Percentiles rank a stretch among this genome's conserved stretches.
phyloP scores from a whole-genome alignment of 37 sponge, comb jelly and placozoan species.

The Eunapius fragilis region DNA sequence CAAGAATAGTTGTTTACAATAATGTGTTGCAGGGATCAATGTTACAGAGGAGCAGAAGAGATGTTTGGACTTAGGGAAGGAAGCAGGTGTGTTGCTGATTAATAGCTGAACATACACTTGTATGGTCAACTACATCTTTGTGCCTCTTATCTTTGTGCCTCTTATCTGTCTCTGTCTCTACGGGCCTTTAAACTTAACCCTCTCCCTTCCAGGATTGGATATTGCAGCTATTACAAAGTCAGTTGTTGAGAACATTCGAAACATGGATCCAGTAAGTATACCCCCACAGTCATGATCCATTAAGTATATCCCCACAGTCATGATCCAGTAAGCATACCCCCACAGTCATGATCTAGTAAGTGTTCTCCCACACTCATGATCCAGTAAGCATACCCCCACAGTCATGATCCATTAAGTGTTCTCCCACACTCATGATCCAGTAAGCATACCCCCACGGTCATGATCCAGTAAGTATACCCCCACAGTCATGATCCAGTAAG shows the following conservation, averaged over 20 bases:
- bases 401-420: too few species aligned
- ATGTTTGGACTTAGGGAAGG: slow-evolving; percentile 67
- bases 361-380: too few species aligned
- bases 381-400: too few species aligned
- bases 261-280: slow-evolving; percentile 37
- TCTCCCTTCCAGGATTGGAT: slow-evolving; percentile 55
- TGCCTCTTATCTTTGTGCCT: slow-evolving; percentile 3
- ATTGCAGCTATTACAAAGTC: slow-evolving; percentile 65
- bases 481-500: too few species aligned
- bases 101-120: not conserved
- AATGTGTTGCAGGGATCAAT: slow-evolving; percentile 10
- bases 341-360: too few species aligned
- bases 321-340: too few species aligned
- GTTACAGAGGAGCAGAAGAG: slow-evolving; percentile 48
- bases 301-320: too few species aligned
- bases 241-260: slow-evolving; percentile 72
- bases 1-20: not conserved
- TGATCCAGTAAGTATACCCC: too few species aligned
- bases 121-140: not conserved
- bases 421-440: too few species aligned
- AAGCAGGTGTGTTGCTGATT: slow-evolving; percentile 10
- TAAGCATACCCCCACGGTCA: too few species aligned
- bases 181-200: not conserved
- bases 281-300: not conserved
- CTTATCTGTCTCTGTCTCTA: slow-evolving; percentile 2